These are phyloP conservation scores for Aromia moschata DNA, from an alignment of 2,888 invertebrate species.

Conservation along the genomic window DNA sequence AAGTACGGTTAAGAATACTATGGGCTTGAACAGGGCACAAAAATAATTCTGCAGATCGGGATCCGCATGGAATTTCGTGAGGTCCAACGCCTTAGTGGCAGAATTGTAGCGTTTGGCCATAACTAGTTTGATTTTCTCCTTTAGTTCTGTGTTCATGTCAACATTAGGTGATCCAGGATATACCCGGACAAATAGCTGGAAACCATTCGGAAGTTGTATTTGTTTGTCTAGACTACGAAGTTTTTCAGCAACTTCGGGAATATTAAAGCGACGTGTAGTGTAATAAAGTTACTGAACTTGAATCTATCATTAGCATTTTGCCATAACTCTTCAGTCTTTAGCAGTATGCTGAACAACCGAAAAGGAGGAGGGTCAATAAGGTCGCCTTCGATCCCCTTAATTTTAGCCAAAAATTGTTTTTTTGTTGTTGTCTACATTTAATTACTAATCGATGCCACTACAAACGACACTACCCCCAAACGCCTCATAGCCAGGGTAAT, in stretches of 20 bases:
- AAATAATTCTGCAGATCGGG: slow-evolving; percentile 77
- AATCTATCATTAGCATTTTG: too few species aligned
- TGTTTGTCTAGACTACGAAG: slow-evolving; percentile 74
- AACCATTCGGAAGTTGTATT: slow-evolving; percentile 79
- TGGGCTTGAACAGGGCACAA: slow-evolving; percentile 77
- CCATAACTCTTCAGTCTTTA: too few species aligned
- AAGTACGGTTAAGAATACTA: slow-evolving; percentile 76
- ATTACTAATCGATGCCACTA: too few species aligned
- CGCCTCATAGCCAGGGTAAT: too few species aligned
- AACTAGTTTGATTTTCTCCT: slow-evolving; percentile 79
- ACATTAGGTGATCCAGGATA: slow-evolving; percentile 70
- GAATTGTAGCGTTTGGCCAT: slow-evolving; percentile 85
- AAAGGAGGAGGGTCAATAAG: too few species aligned
- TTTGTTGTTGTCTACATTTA: too few species aligned
- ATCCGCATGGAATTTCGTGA: slow-evolving; percentile 83
- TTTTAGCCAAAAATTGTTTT: too few species aligned
- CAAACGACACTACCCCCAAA: too few species aligned
- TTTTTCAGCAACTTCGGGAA: slow-evolving; percentile 77
- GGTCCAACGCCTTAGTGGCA: slow-evolving; percentile 77
- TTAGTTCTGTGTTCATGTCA: slow-evolving; percentile 72
- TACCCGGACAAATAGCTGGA: slow-evolving; percentile 72
- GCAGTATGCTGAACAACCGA: too few species aligned
- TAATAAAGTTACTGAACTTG: too few species aligned
- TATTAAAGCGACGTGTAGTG: too few species aligned
- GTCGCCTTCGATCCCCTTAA: too few species aligned